Conservation (phyloP, 2,888 invertebrate species). For the Plagodis dolabraria region DNA sequence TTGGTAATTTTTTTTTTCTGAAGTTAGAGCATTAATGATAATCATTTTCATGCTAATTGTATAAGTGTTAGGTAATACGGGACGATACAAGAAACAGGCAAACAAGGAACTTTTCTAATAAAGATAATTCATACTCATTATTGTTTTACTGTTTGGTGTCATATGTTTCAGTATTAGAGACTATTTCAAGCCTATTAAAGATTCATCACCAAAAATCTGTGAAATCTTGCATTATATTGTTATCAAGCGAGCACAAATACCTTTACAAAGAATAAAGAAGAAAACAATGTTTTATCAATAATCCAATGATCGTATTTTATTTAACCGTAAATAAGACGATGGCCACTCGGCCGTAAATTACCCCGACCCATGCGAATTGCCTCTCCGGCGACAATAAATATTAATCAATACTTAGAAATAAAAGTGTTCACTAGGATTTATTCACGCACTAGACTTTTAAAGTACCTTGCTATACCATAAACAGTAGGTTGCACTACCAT, state of each 20-base stretch:
- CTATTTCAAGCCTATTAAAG: too few relatives aligned
- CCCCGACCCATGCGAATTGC: slow-evolving; percentile 61
- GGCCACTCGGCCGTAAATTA: slow-evolving; percentile 61
- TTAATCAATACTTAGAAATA: slow-evolving; percentile 68
- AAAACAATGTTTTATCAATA: slow-evolving; percentile 55
- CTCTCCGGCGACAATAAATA: slow-evolving; percentile 65
- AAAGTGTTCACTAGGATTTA: slow-evolving; percentile 56
- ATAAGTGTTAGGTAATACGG: too few relatives aligned
- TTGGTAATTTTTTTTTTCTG: too few relatives aligned
- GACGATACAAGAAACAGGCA: too few relatives aligned
- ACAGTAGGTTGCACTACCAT: neutral
- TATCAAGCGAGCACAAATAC: neutral
- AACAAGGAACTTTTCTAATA: too few relatives aligned
- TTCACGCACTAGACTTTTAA: slow-evolving; percentile 32
- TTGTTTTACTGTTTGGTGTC: too few relatives aligned
- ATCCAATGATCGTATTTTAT: slow-evolving; percentile 70
- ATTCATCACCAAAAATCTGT: too few relatives aligned
- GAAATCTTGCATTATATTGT: too few relatives aligned
- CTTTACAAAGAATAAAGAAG: slow-evolving; percentile 14
- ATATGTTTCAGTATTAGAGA: too few relatives aligned
- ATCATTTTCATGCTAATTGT: too few relatives aligned
- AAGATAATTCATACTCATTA: too few relatives aligned
- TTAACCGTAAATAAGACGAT: slow-evolving; percentile 70
- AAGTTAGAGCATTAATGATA: too few relatives aligned
- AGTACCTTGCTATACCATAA: neutral